These are phyloP conservation scores for Belonocnema kinseyi DNA, from an alignment of 1,140 invertebrate species.

Conservation along the genomic window DNA sequence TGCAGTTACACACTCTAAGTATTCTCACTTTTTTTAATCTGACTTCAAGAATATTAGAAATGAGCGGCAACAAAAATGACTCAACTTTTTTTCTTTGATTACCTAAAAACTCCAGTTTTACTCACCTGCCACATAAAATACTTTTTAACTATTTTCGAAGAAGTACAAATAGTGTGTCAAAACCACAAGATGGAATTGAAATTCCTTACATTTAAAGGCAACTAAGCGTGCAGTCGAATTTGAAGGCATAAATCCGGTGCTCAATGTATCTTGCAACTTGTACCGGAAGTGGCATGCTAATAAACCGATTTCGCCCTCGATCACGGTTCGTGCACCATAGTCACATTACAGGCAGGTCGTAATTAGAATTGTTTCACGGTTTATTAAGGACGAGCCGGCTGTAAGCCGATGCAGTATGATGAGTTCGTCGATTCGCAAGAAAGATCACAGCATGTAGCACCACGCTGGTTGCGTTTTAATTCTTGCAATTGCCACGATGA, in stretches of 20 bases:
- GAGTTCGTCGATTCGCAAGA: conserved; percentile 20
- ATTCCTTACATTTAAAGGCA: conserved; percentile 26
- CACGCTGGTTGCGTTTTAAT: background rate
- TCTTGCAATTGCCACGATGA: too few species aligned
- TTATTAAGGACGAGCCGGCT: conserved; percentile 15
- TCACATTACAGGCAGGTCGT: conserved; percentile 29
- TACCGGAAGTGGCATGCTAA: conserved; percentile 30
- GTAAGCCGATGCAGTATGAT: conserved; percentile 8
- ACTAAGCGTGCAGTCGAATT: conserved; percentile 15
- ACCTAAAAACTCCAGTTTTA: too few species aligned
- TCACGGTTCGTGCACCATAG: conserved; percentile 19
- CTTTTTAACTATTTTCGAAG: background rate
- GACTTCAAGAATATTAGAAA: too few species aligned
- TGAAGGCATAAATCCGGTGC: conserved; percentile 30
- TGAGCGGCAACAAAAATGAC: too few species aligned
- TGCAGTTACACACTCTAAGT: too few species aligned
- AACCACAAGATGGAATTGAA: conserved; percentile 10
- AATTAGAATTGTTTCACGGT: conserved; percentile 31
- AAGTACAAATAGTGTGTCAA: background rate
- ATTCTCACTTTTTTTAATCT: too few species aligned
- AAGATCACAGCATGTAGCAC: background rate
- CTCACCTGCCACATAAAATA: too few species aligned
- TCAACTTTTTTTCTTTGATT: too few species aligned
- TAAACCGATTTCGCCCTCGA: conserved; percentile 23
- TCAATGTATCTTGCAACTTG: conserved; percentile 30